Conservation (phyloP, 2,888 invertebrate species). For the Lycocerus yunnanus region DNA sequence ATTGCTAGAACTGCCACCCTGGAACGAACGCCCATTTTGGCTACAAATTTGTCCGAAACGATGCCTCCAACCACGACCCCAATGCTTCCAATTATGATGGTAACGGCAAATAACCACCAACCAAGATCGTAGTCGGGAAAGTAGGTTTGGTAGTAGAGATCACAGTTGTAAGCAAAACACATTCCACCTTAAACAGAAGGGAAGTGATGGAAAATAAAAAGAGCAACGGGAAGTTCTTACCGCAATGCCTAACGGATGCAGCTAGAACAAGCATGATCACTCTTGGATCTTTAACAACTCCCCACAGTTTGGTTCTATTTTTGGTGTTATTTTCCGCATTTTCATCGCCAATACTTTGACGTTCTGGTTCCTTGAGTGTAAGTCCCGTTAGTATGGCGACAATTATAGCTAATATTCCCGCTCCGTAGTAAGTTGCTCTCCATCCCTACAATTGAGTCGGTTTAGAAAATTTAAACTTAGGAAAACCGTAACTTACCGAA, state of each 20-base stretch:
- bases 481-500: constrained; percentile 59
- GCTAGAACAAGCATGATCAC: constrained; percentile 80
- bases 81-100: constrained; percentile 81
- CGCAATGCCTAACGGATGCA: constrained; percentile 88
- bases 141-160: constrained; percentile 84
- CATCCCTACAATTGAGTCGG: constrained; percentile 65
- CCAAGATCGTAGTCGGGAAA: constrained; percentile 89
- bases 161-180: constrained; percentile 91
- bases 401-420: constrained; percentile 76
- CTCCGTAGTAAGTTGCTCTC: constrained; percentile 81
- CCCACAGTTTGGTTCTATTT: constrained; percentile 62
- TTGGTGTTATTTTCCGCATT: constrained; percentile 51
- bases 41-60: constrained; percentile 84
- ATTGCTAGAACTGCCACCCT: constrained; percentile 79
- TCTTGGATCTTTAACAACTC: constrained; percentile 76
- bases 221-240: constrained; percentile 53
- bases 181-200: constrained; percentile 69
- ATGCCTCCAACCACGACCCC: constrained; percentile 77
- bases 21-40: constrained; percentile 83
- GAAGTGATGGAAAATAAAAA: neutral
- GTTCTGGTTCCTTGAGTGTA: constrained; percentile 76
- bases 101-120: constrained; percentile 88
- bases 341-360: constrained; percentile 74
- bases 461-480: neutral
- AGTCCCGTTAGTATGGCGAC: constrained; percentile 73